Base-by-base conservation (phyloP, 2,797 vertebrate genomes). In the Halcyon badia region DNA sequence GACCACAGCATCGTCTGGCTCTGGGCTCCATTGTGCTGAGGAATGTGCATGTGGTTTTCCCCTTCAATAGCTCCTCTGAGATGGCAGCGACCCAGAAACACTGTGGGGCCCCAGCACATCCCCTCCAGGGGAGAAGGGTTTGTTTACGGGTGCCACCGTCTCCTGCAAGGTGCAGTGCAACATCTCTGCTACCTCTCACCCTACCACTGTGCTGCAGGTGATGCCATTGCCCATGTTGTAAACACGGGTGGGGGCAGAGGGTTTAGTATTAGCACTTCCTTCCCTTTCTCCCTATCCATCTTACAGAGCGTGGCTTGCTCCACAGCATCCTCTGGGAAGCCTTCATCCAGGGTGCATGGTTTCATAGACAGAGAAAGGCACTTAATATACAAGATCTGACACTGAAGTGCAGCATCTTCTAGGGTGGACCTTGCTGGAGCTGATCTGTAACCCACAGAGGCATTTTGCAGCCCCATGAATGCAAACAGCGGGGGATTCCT, bases 41-140 rank as follows among this genome's bases (percentile, higher is more conserved):
- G 92, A 96, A 96, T 93, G 94, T 87, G 86, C 88, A 39, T 60
- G 80, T 84, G 70, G 41, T 90, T 95, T 96, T 92, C 83, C 75
- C 71, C 46, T 93, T 94, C 83, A 96, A 87, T 87, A 89, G 73
- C 73, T 96, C 58, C 83, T 76, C 88, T 41, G 85, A 94, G 87
- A 62, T 64, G n/a, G 28, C 79, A 80, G 28, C 2, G 9, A 85
- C 80, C 69, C 83, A 95, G 91, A 92, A 95, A 64, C 52, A 11
- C 52, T 9, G 30, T 71, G 22, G 46, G 54, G 69, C 39, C 46
- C 41, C 71, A 46, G 58, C 3, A 10, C 17, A 30, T 14, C 48
- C 71, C 62, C 56, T 64, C 22, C 3, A 1, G 8, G 51, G 39
- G 3, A 73, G 35, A 15, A 78, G 42, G n/a, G 24, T 70, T 93